Conservation (phyloP, 2,888 invertebrate genomes). For the Polydrusus pterygomalis region DNA sequence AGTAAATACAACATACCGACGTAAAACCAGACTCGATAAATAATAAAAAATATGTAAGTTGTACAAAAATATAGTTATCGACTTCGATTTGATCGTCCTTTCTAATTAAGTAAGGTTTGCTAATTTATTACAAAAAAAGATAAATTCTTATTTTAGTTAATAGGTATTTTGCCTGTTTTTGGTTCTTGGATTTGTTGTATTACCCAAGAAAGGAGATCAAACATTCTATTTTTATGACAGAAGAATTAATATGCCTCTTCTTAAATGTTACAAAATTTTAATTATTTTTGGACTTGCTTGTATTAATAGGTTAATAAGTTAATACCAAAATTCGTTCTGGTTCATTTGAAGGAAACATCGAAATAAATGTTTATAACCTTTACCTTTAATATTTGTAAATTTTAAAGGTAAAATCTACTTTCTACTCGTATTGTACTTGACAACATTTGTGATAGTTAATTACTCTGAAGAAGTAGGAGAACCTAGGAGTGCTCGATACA, state of each 20-base stretch:
- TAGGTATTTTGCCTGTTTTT: background rate
- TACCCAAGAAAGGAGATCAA: background rate
- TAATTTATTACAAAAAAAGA: background rate
- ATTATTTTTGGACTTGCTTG: background rate
- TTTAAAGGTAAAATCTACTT: too few species aligned
- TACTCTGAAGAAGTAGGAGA: too few species aligned
- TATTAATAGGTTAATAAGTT: conserved; percentile 6
- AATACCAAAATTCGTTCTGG: background rate
- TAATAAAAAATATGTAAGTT: too few species aligned
- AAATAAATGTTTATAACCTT: background rate
- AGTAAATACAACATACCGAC: too few species aligned
- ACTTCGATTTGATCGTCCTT: conserved; percentile 9
- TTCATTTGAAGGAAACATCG: background rate
- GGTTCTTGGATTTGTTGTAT: background rate
- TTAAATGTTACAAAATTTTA: conserved; percentile 4
- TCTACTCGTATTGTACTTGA: too few species aligned
- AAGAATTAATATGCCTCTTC: conserved; percentile 3
- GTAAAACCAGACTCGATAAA: too few species aligned
- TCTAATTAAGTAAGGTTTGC: background rate
- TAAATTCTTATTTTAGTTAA: background rate
- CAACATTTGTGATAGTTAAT: too few species aligned
- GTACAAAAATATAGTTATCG: too few species aligned
- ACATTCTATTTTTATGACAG: background rate
- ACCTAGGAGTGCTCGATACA: too few species aligned
- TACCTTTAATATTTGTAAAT: too few species aligned